Conservation (phyloP, 2,888 invertebrate species). For the Hoplodrina ambigua region DNA sequence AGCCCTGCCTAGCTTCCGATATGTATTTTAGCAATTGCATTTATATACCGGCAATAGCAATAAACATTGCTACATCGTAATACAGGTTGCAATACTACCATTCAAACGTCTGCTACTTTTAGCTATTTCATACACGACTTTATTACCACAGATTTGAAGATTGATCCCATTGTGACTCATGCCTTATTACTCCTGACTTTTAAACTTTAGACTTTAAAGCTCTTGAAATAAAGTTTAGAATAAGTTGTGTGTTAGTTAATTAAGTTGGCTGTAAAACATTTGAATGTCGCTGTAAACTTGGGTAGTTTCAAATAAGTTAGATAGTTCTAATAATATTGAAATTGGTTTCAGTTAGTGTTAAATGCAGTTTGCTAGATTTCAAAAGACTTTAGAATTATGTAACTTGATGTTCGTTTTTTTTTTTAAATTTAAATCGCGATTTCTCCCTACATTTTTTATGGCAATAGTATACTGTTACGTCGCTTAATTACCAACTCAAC, state of each 20-base stretch:
- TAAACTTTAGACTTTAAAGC: constrained; percentile 27
- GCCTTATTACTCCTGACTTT: constrained; percentile 34
- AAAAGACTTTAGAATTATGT: background rate
- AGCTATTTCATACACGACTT: constrained; percentile 51
- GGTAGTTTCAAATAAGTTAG: constrained; percentile 24
- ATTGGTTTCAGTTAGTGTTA: constrained; percentile 37
- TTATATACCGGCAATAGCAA: constrained; percentile 62
- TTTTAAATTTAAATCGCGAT: no score
- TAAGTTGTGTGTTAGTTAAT: constrained; percentile 10
- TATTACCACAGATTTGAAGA: constrained; percentile 51
- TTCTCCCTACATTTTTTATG: no score
- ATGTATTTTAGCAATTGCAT: constrained; percentile 65
- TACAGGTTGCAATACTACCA: constrained; percentile 56
- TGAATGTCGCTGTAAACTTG: constrained; percentile 34
- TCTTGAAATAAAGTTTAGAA: constrained; percentile 27
- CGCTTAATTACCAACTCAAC: no score
- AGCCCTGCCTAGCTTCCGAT: constrained; percentile 51
- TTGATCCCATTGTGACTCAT: constrained; percentile 50
- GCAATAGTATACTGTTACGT: no score
- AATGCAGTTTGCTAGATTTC: constrained; percentile 18
- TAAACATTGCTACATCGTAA: constrained; percentile 51
- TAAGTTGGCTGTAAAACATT: constrained; percentile 48
- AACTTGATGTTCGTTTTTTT: no score
- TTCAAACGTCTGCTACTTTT: constrained; percentile 49
- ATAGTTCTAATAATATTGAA: constrained; percentile 32